Base-by-base conservation (phyloP, 23 tunicate genomes). In the Pegea sp. region DNA sequence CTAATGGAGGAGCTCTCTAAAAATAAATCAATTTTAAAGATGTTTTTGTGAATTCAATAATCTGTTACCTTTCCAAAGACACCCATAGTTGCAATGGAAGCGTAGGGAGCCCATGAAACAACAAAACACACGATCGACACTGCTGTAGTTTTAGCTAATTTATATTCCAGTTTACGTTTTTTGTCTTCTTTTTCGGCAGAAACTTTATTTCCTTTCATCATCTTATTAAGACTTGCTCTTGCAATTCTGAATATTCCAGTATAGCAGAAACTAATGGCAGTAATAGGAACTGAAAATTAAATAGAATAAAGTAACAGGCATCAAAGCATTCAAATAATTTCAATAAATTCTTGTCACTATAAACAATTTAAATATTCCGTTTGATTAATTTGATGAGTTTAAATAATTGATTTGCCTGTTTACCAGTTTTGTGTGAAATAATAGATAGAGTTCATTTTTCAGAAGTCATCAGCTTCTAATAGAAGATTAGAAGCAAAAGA, bases 51-150 rank as follows among this genome's bases (percentile, higher is more conserved):
- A 38, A 38, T 38, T 8, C 13, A 38, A 38, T 16, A 38, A 38
- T 16, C 16, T 16, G 46, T 11, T 8, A 38, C 46, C 46, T 38
- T 38, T 11, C 46, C 46, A 38, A 38, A 38, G 13, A 38, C 46
- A 8, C 46, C 46, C 46, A 38, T 38, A 11, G 16, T 38, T 8
- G 46, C 46, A 16, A 38, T 38, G 13, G 46, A 38, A 16, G 46
- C 46, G 46, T 38, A 38, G 46, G 46, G 46, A 38, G 46, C 46
- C 46, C 46, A 38, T 16, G 46, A 38, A 38, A 38, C 46, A 16
- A 38, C 46, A 16, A 38, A 38, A 16, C 46, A 38, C 46, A 38
- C 46, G 46, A 38, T 38, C 13, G 46, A 38, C 46, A 38, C 46
- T 16, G 46, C 46, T 11, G 46, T 38, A 16, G 46, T 38, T 16